These are phyloP conservation scores for Spodoptera littoralis DNA, from an alignment of 2,888 invertebrate species.

Conservation along the genomic window DNA sequence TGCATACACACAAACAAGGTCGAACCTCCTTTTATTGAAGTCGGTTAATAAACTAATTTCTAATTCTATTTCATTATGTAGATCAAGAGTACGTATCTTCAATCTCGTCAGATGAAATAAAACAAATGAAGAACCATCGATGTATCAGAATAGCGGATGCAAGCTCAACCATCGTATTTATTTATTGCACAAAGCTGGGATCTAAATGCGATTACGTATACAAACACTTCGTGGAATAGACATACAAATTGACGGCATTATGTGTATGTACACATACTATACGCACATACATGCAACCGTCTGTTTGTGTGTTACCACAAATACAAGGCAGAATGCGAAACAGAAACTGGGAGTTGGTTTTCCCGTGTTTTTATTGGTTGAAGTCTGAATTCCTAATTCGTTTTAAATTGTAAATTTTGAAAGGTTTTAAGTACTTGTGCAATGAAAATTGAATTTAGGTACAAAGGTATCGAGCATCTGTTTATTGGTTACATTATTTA, in stretches of 20 bases:
- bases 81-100: no score
- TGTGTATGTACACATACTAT: background rate
- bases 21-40: no score
- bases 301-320: constrained; percentile 6
- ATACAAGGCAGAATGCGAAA: background rate
- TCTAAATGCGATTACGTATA: constrained; percentile 44
- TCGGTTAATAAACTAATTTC: no score
- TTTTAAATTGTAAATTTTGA: no score
- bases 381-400: background rate
- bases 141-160: constrained; percentile 9
- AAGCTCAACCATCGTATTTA: constrained; percentile 38
- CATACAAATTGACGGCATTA: constrained; percentile 22
- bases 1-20: no score
- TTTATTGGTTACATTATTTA: no score
- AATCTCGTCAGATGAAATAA: background rate
- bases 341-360: background rate
- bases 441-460: no score
- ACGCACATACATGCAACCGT: background rate
- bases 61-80: no score
- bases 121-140: background rate
- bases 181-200: constrained; percentile 35
- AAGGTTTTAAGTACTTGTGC: no score
- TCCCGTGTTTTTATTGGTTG: background rate
- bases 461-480: no score
- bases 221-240: constrained; percentile 38